Evolutionary conservation across 2,888 invertebrate genomes (phyloP), one percentile per base, ranked within the genome.

Genomic region (Siphonodentalium dalli): DNA sequence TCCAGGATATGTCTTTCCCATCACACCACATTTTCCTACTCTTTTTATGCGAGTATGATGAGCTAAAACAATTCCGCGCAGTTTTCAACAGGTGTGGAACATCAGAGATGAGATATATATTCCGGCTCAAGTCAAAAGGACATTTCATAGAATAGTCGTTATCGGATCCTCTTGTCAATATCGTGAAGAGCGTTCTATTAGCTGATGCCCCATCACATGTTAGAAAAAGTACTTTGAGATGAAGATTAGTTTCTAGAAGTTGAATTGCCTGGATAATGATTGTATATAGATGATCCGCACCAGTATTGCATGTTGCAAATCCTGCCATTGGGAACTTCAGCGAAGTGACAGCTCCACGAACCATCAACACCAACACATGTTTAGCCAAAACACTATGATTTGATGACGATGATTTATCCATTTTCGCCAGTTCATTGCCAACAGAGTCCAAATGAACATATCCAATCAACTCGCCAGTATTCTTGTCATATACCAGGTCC

Each of bases 121-220:
- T 49, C 44, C 62, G 45, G 11, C 26, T 11, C 11, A 15, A 18
- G 26, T 43, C 39, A 31, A 24, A 41, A 7, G 60, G 55, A 27
- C n/a, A n/a, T n/a, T n/a, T n/a, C n/a, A n/a, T n/a, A n/a, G n/a
- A n/a, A n/a, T n/a, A n/a, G n/a, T n/a, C n/a, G n/a, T n/a, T n/a
- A n/a, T n/a, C n/a, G n/a, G n/a, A n/a, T n/a, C n/a, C n/a, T n/a
- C n/a, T n/a, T n/a, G n/a, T n/a, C n/a, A n/a, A n/a, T n/a, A n/a
- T n/a, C n/a, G n/a, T n/a, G n/a, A n/a, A n/a, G n/a, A n/a, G n/a
- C n/a, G n/a, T 39, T 26, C 63, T 27, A 34, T 65, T 65, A 24
- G 59, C 40, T 11, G 65, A 61, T 13, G 60, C 63, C 8, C 60
- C 60, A 51, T 62, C 59, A 45, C 58, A 52, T 9, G 61, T 59